Base-by-base conservation (phyloP, 2,888 invertebrate genomes). In the Melanophora roralis region DNA sequence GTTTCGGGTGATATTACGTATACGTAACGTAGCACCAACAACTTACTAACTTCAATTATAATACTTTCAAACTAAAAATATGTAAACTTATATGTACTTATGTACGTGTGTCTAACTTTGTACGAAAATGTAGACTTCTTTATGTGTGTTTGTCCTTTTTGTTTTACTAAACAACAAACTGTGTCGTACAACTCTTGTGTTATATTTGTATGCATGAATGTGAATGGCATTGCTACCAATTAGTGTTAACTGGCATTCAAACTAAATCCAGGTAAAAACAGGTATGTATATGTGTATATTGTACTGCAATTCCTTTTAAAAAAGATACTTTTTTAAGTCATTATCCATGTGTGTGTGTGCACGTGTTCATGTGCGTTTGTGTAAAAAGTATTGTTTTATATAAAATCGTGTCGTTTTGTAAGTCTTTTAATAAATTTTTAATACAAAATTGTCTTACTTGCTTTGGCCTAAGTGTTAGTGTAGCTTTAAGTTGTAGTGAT, bases 191-290 rank as follows among this genome's bases (percentile, higher is more conserved):
- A 59, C 62, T 62, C 6, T 27, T 27, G 27, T 7, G n/a, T 11
- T 9, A 57, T 0, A 32, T 36, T 4, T 53, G 53, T 51, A 11
- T 67, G 14, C n/a, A 14, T 16, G 49, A 27, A 74, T 69, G 59
- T 71, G 74, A 62, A 60, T 72, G 68, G 69, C 67, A 81, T 78
- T 78, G 81, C 78, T 81, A 78, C 82, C 83, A 83, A 83, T 83
- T 83, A 83, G 83, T 83, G 82, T 83, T 81, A 83, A 83, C 83
- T 77, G 78, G 75, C 82, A 75, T 73, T 85, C 62, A 83, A 79
- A 83, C 83, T 53, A 65, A n/a, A 69, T 74, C 74, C 47, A 60
- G 40, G 43, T 23, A 45, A 32, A 12, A 51, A 43, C n/a, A 21
- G 47, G 43, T 64, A 2, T 38, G 45, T 45, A 4, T 9, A 59